These are phyloP conservation scores for Caerostris darwini DNA, from an alignment of 1,140 invertebrate species.

Conservation along the genomic window DNA sequence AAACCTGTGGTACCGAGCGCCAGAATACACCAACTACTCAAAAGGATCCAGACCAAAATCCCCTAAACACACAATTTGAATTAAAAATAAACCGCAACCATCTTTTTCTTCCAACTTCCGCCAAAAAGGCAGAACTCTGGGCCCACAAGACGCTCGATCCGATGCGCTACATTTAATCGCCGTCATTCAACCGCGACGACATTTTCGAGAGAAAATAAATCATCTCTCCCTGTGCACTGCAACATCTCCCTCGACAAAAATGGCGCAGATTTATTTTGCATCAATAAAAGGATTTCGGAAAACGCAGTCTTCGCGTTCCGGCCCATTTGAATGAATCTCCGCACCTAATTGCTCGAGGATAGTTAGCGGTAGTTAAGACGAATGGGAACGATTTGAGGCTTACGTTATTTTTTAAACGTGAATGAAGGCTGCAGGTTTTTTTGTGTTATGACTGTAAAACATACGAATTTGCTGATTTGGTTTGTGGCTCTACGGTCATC, in stretches of 20 bases:
- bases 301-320: not conserved
- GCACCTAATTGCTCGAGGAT: not conserved
- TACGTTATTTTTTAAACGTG: not conserved
- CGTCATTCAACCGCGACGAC: conserved; percentile 46
- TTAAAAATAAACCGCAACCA: too few species aligned
- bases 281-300: conserved; percentile 7
- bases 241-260: not conserved
- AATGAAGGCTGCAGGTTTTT: too few species aligned
- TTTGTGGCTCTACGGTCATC: too few species aligned
- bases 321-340: not conserved
- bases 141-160: conserved; percentile 12
- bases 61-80: too few species aligned
- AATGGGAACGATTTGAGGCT: not conserved
- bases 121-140: not conserved
- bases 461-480: too few species aligned
- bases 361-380: not conserved
- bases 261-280: conserved; percentile 9
- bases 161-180: conserved; percentile 44
- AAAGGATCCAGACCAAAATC: too few species aligned
- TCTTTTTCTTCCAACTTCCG: not conserved
- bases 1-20: not conserved
- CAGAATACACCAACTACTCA: too few species aligned
- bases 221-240: not conserved
- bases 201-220: conserved; percentile 48
- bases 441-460: too few species aligned